Evolutionary conservation across 2,797 vertebrate genomes (phyloP).

Genomic region (Limnodromus scolopaceus): DNA sequence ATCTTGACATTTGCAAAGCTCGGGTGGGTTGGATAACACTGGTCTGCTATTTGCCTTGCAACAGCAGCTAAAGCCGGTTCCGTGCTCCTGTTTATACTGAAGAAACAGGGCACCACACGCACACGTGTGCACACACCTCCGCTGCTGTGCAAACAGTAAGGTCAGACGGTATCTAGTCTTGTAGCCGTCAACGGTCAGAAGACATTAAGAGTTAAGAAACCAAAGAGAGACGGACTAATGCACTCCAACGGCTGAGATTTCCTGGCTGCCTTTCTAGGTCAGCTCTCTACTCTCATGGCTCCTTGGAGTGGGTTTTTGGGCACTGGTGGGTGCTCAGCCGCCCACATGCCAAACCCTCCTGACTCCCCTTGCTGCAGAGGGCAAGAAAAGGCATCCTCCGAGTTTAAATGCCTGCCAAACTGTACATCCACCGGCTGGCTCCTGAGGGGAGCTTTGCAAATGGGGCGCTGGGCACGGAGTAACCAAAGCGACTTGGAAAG

Average conservation of each 20-base stretch:
- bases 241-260: background rate
- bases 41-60: background rate
- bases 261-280: conserved; percentile 5
- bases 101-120: background rate
- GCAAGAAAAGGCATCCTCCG: background rate
- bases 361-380: background rate
- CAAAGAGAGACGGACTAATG: background rate
- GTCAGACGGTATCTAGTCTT: background rate
- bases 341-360: background rate
- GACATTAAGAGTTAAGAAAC: background rate
- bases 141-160: background rate
- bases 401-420: background rate
- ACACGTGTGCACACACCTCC: rapidly evolving
- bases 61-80: background rate
- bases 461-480: background rate
- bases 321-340: background rate
- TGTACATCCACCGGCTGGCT: background rate
- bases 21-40: background rate
- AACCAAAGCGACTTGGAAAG: background rate
- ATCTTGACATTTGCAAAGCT: conserved; percentile 20
- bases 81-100: background rate
- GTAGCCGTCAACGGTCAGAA: background rate
- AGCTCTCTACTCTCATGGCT: background rate
- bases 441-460: background rate
- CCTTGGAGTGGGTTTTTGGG: background rate